Evolutionary conservation across 2,888 invertebrate genomes (phyloP), one percentile per base, ranked within the genome.

Genomic region (Amorpha juglandis): DNA sequence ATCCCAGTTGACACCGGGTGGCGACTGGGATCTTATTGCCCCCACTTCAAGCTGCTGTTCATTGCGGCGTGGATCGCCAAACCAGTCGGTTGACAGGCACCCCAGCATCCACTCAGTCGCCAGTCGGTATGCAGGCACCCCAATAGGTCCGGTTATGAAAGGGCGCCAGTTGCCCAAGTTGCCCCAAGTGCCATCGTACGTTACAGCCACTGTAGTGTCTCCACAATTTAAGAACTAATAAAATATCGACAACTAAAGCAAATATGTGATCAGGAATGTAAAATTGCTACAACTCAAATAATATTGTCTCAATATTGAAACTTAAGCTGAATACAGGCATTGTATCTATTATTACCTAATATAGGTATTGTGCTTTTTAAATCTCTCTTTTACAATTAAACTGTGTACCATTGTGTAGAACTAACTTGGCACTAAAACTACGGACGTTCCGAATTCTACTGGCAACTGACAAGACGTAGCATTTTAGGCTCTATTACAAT

Each of bases 401-500:
- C 27, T 14, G 12, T 38, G 35, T 58, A 19, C n/a, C 35, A 70
- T 68, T 69, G 38, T 33, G 6, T 58, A 42, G 38, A 58, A 45
- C 12, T 42, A 58, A 42, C 58, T 58, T 58, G 35, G 58, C 58
- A 58, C 58, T 58, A 58, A 38, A 42, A 58, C 42, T 58, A 58
- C 42, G 42, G 58, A 58, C 58, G 58, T 58, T 19, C 42, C 9
- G 42, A 58, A 58, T 19, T 35, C 55, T 55, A 55, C 38, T 35
- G 35, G 55, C 58, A 12, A 42, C 12, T 58, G 58, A 42, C 58
- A 58, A 58, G 58, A 42, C 19, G 38, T 58, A 42, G 58, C 42
- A 38, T 58, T 42, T 11, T 58, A 42, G 58, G 16, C 55, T 55
- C 55, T 55, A 38, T 9, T 55, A 58, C 6, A 58, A 14, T 50